Percentiles rank a stretch among this genome's conserved stretches.
Conservation (phyloP, 2,888 invertebrate species). For the Drosophila melanosoma region DNA sequence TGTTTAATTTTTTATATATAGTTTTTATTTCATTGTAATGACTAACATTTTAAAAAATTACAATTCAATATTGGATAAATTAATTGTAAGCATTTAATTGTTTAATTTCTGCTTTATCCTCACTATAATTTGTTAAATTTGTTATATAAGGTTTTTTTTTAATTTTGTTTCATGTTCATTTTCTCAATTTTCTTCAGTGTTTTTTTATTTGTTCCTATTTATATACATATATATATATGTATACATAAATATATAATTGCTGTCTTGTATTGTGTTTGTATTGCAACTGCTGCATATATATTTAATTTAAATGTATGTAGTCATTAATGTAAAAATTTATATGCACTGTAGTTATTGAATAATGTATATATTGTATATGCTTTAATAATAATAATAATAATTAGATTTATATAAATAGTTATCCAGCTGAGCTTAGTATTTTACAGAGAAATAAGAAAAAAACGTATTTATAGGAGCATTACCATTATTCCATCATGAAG, state of each 20-base stretch:
- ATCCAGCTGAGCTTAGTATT: conserved; percentile 46
- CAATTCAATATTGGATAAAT: conserved; percentile 80
- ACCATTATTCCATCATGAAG: conserved; percentile 23
- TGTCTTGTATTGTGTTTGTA: conserved; percentile 41
- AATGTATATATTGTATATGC: conserved; percentile 41
- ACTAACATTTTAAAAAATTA: conserved; percentile 81
- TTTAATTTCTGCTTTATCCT: conserved; percentile 63
- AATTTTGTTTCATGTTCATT: conserved; percentile 71
- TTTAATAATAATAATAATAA: conserved; percentile 36
- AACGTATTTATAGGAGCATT: conserved; percentile 28
- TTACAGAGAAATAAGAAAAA: conserved; percentile 37
- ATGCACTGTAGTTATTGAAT: conserved; percentile 49
- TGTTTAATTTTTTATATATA: conserved; percentile 64
- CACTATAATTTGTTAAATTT: conserved; percentile 70
- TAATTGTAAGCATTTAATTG: conserved; percentile 71
- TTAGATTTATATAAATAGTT: conserved; percentile 49
- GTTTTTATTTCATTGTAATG: conserved; percentile 76
- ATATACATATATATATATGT: background rate
- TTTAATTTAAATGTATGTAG: conserved; percentile 69
- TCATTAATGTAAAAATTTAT: conserved; percentile 73
- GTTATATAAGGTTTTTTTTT: conserved; percentile 65
- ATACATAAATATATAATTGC: conserved; percentile 7
- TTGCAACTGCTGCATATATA: conserved; percentile 58
- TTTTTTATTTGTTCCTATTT: conserved; percentile 6
- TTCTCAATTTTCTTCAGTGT: conserved; percentile 68